phyloP scores from a whole-genome alignment of 92 coral and sea anemone species.

The Epizoanthus stellaris region DNA sequence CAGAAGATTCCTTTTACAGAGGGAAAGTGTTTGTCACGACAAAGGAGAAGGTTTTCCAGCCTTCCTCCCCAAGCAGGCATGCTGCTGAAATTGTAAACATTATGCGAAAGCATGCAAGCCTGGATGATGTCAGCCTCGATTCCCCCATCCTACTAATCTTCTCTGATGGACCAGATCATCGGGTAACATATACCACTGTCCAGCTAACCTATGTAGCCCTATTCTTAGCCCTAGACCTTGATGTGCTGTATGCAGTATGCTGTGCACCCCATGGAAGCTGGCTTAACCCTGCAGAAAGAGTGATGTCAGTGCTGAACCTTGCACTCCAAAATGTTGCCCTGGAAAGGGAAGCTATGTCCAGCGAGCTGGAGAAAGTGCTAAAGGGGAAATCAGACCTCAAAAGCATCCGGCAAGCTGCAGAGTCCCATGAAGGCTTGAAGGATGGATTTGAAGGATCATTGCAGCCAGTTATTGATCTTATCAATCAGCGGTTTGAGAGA shows the following conservation, averaged over 20 bases:
- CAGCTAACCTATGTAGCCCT: constrained; percentile 20
- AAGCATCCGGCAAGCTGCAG: constrained; percentile 1
- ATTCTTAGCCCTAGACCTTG: constrained; percentile 19
- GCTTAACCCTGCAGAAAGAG: constrained; percentile 2
- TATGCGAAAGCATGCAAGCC: constrained; percentile 16
- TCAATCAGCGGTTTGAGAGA: constrained; percentile 7
- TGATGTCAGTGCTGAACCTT: background rate
- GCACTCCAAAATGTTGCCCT: background rate
- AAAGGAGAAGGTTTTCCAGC: constrained; percentile 1
- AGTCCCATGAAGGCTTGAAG: background rate
- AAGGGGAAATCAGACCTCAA: constrained; percentile 4
- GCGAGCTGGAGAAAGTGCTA: background rate
- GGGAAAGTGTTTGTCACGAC: constrained; percentile 17
- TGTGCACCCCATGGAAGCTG: constrained; percentile 17
- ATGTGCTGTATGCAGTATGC: background rate
- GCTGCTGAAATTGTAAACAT: constrained; percentile 7
- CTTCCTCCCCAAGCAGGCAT: constrained; percentile 8
- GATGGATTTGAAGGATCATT: background rate
- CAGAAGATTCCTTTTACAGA: constrained; percentile 10
- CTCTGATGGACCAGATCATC: constrained; percentile 13
- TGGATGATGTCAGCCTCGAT: constrained; percentile 10
- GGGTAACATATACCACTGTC: constrained; percentile 14
- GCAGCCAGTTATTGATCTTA: constrained; percentile 5
- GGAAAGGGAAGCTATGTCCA: constrained; percentile 3
- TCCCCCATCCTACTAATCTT: constrained; percentile 10